Conservation (phyloP, 2,797 vertebrate genomes). For the Lycodopsis pacificus region DNA sequence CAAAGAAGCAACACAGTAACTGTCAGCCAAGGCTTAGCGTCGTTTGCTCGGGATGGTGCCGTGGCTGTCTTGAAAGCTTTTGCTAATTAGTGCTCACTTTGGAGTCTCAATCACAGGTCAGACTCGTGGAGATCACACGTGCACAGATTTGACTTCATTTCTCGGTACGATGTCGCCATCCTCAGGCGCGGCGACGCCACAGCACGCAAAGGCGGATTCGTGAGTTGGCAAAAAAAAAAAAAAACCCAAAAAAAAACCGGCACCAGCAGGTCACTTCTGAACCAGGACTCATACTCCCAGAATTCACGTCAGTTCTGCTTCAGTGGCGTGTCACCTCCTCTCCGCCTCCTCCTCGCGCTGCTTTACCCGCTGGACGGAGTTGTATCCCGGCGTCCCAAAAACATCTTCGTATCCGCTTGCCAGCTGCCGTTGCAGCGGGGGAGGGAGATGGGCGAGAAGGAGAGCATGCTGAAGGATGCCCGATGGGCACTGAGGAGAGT, state of each 20-base stretch:
- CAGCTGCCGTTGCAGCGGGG: slow-evolving; percentile 71
- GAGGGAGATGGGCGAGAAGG: slow-evolving; percentile 56
- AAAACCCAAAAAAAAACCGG: slow-evolving; percentile 3
- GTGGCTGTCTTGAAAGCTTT: not conserved
- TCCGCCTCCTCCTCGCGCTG: not conserved
- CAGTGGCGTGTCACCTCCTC: slow-evolving; percentile 24
- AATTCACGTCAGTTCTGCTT: slow-evolving; percentile 56
- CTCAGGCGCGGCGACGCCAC: slow-evolving; percentile 4
- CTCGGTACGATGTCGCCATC: slow-evolving; percentile 50
- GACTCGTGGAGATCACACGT: not conserved
- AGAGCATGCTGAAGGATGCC: slow-evolving; percentile 67
- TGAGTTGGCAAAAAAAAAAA: slow-evolving; percentile 64
- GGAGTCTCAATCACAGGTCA: not conserved
- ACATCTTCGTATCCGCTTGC: slow-evolving; percentile 37
- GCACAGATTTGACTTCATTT: not conserved
- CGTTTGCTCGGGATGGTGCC: accelerated
- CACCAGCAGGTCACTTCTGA: slow-evolving; percentile 36
- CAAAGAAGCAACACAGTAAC: not conserved
- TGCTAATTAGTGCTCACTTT: not conserved
- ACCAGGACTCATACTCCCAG: slow-evolving; percentile 77
- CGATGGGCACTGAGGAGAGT: slow-evolving; percentile 84
- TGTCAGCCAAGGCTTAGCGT: not conserved
- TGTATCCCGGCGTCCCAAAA: slow-evolving; percentile 36
- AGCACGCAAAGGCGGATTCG: slow-evolving; percentile 43
- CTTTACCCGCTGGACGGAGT: slow-evolving; percentile 48